A percentile compares a stretch with the other conserved stretches of the same genome.
Evolutionary conservation across 2,888 invertebrate genomes (phyloP).

Genomic region (Zelleria hepariella): DNA sequence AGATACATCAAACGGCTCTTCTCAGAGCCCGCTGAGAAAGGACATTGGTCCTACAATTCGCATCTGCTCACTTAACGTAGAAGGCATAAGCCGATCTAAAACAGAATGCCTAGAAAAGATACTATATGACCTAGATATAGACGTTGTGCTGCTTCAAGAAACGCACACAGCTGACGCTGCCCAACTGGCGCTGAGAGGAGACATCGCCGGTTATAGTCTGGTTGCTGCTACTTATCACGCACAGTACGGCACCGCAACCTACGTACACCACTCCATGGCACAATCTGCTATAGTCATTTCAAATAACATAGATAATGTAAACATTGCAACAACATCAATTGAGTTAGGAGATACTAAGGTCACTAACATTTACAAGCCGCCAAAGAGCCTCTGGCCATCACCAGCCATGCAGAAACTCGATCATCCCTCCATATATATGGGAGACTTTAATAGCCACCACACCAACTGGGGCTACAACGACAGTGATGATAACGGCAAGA

Average conservation of each 20-base stretch:
- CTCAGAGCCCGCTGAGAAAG: neutral
- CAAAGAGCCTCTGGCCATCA: neutral
- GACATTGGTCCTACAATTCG: neutral
- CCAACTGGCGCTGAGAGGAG: neutral
- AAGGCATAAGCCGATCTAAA: neutral
- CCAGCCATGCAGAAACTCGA: neutral
- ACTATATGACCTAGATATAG: too few species aligned
- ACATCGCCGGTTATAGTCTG: neutral
- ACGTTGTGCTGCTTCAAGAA: neutral
- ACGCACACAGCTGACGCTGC: neutral
- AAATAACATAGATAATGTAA: neutral
- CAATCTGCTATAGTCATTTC: neutral
- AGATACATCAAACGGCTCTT: neutral
- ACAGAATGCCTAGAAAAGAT: neutral
- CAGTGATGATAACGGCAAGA: neutral
- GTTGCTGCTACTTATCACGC: conserved; percentile 3
- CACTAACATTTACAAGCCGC: neutral
- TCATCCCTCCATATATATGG: neutral
- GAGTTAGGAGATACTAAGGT: neutral
- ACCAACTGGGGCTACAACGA: conserved; percentile 2
- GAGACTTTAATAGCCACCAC: too few species aligned
- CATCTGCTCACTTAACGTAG: neutral
- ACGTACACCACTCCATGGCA: neutral
- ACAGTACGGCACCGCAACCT: conserved; percentile 5
- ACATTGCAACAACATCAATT: neutral